These are phyloP conservation scores for Drosophila kokeensis DNA, from an alignment of 2,888 invertebrate genomes.

Conservation along the genomic window DNA sequence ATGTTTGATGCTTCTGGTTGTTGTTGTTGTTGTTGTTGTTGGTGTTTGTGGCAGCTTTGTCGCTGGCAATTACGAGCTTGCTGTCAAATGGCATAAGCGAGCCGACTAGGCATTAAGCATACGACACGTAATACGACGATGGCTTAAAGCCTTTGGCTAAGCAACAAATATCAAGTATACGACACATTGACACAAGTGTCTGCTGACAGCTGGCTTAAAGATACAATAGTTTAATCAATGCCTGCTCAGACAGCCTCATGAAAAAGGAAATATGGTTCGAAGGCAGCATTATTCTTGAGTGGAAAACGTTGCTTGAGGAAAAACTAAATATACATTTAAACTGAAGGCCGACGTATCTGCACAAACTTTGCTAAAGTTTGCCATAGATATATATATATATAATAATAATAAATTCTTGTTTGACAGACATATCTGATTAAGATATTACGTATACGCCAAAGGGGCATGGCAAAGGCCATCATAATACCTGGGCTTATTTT, in stretches of 20 bases:
- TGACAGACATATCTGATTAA: neutral
- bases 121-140: conserved; percentile 17
- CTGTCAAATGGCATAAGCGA: conserved; percentile 22
- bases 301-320: neutral
- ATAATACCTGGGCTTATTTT: neutral
- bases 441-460: conserved; percentile 15
- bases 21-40: conserved; percentile 19
- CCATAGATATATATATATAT: neutral
- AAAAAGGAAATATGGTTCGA: too few relatives aligned
- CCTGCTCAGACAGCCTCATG: neutral
- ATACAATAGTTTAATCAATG: neutral
- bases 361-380: neutral
- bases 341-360: neutral
- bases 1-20: conserved; percentile 38
- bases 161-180: conserved; percentile 19
- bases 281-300: neutral
- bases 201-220: neutral
- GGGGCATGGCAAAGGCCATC: neutral
- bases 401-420: neutral
- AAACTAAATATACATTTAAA: neutral
- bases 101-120: conserved; percentile 22
- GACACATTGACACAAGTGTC: neutral
- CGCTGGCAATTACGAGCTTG: conserved; percentile 43
- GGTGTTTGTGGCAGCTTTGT: conserved; percentile 31
- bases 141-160: conserved; percentile 10